Percentiles rank a stretch among this genome's conserved stretches.
Evolutionary conservation across 1,140 invertebrate genomes (phyloP).

Genomic region (Macrosteles quadrilineatus): DNA sequence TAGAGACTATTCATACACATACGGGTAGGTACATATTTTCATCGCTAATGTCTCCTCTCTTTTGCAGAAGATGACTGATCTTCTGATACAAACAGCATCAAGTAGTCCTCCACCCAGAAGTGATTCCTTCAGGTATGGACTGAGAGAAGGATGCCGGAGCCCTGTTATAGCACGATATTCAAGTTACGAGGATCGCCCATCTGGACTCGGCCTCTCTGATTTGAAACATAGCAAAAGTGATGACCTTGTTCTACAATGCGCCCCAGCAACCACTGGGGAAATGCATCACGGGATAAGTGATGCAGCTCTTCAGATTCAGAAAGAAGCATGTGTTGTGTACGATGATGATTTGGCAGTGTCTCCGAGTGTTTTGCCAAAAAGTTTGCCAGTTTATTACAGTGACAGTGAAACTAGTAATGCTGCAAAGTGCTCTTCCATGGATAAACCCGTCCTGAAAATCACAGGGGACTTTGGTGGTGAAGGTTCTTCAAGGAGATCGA

Average conservation of each 20-base stretch:
- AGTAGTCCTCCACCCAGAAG: constrained; percentile 38
- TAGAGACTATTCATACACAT: too few relatives aligned
- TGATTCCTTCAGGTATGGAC: constrained; percentile 30
- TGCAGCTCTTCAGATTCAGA: constrained; percentile 42
- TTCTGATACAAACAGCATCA: constrained; percentile 47
- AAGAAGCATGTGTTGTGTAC: constrained; percentile 46
- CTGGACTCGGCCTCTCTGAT: constrained; percentile 40
- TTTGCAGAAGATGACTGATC: constrained; percentile 47
- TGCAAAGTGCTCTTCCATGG: neutral
- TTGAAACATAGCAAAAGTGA: constrained; percentile 47
- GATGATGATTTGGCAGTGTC: constrained; percentile 41
- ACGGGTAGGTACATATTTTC: too few relatives aligned
- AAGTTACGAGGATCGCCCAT: constrained; percentile 49
- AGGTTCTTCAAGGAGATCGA: constrained; percentile 31
- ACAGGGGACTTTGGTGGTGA: constrained; percentile 43
- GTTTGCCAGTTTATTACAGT: constrained; percentile 43
- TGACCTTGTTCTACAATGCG: constrained; percentile 48
- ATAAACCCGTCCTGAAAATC: constrained; percentile 42
- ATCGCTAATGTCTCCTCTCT: neutral
- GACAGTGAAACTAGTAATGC: constrained; percentile 43
- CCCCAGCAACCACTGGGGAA: constrained; percentile 51
- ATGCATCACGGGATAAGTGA: constrained; percentile 48
- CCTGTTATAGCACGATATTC: constrained; percentile 47
- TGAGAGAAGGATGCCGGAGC: constrained; percentile 41
- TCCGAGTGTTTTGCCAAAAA: constrained; percentile 29